Percentiles rank a stretch among this genome's conserved stretches.
phyloP scores from a whole-genome alignment of 1,140 invertebrate genomes.

The Pachyrhynchus sulphureomaculatus region DNA sequence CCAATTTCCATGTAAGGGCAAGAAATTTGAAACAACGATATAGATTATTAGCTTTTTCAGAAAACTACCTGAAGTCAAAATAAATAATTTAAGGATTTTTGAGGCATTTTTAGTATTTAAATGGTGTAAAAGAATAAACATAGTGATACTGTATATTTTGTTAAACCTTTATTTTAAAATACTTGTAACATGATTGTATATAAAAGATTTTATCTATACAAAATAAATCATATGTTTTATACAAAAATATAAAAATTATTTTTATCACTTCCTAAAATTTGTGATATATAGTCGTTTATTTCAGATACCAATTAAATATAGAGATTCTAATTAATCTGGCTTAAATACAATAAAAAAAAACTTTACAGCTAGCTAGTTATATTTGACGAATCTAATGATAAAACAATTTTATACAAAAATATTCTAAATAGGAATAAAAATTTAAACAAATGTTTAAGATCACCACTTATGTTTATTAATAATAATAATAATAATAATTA shows the following conservation, averaged over 20 bases:
- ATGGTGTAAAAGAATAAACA: conserved; percentile 20
- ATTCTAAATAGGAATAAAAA: no score
- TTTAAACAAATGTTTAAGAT: no score
- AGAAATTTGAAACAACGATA: conserved; percentile 86
- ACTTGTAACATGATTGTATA: conserved; percentile 31
- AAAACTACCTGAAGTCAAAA: conserved; percentile 65
- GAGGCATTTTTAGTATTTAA: conserved; percentile 3
- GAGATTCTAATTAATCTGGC: no score
- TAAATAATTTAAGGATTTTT: conserved; percentile 16
- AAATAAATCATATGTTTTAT: conserved; percentile 18
- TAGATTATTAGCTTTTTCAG: conserved; percentile 77
- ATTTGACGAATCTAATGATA: no score
- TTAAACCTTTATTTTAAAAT: conserved; percentile 27
- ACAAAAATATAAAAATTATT: conserved; percentile 6
- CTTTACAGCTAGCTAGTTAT: no score
- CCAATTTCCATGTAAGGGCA: conserved; percentile 88
- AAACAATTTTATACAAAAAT: no score
- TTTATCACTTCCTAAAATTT: background rate
- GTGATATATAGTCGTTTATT: no score
- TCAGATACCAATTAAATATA: no score
- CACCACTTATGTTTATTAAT: no score
- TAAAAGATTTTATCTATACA: conserved; percentile 23
- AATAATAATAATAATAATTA: no score
- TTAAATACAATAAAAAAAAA: no score
- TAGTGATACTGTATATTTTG: conserved; percentile 24